Evolutionary conservation across 2,797 vertebrate genomes (phyloP).

Genomic region (Ctenopoma kingsleyae): DNA sequence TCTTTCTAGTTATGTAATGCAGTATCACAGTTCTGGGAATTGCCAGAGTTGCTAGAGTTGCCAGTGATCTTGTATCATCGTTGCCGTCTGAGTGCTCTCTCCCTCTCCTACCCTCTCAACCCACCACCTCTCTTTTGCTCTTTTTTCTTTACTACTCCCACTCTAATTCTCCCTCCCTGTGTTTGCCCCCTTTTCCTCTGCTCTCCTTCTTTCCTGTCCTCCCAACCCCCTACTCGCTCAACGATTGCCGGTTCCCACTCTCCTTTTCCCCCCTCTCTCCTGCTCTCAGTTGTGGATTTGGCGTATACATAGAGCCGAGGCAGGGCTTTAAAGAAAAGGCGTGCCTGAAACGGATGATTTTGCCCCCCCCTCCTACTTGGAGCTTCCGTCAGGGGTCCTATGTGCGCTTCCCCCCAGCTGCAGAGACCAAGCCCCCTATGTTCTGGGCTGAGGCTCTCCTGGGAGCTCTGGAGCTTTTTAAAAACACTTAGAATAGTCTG

Average conservation of each 20-base stretch:
- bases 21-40: slow-evolving; percentile 85
- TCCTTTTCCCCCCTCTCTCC: slow-evolving; percentile 45
- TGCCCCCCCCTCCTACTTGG: slow-evolving; percentile 49
- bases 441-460: slow-evolving; percentile 70
- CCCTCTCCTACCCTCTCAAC: slow-evolving; percentile 66
- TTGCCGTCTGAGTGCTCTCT: slow-evolving; percentile 71
- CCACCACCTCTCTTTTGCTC: slow-evolving; percentile 73
- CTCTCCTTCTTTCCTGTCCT: slow-evolving; percentile 77
- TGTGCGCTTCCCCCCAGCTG: slow-evolving; percentile 82
- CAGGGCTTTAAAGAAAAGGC: slow-evolving; percentile 78
- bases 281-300: slow-evolving; percentile 75
- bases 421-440: slow-evolving; percentile 70
- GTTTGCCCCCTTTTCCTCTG: slow-evolving; percentile 73
- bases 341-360: slow-evolving; percentile 68
- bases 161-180: slow-evolving; percentile 76
- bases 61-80: slow-evolving; percentile 82
- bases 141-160: slow-evolving; percentile 79
- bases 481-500: slow-evolving; percentile 72
- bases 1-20: slow-evolving; percentile 83
- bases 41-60: slow-evolving; percentile 77
- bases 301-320: slow-evolving; percentile 69
- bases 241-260: slow-evolving; percentile 61
- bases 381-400: slow-evolving; percentile 77
- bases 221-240: slow-evolving; percentile 64
- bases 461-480: slow-evolving; percentile 74